Evolutionary conservation across 1,140 invertebrate species (phyloP).

Genomic region (Saccostrea echinata): DNA sequence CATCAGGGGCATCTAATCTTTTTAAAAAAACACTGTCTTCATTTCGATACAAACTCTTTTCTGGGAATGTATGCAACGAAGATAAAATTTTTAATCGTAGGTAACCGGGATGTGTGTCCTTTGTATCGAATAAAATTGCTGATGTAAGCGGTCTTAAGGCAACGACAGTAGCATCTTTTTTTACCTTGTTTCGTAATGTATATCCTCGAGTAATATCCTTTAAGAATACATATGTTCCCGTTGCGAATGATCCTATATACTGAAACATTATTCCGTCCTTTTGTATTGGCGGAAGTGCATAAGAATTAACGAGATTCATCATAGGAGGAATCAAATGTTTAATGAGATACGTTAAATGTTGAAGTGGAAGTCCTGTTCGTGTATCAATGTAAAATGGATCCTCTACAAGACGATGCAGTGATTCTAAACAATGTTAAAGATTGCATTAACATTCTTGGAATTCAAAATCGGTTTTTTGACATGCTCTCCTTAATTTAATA

Average conservation of each 20-base stretch:
- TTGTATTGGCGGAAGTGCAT: not conserved
- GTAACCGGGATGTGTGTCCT: not conserved
- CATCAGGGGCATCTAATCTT: not conserved
- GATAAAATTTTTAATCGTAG: not conserved
- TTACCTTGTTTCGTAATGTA: not conserved
- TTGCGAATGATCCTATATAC: not conserved
- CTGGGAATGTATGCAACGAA: not conserved
- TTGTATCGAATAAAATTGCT: not conserved
- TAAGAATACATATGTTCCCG: not conserved
- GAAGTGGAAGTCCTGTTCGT: not conserved
- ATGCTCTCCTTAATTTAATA: no score
- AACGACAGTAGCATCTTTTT: not conserved
- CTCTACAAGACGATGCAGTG: not conserved
- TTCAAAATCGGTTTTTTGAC: no score
- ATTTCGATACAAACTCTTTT: not conserved
- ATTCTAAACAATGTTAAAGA: not conserved
- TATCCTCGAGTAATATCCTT: not conserved
- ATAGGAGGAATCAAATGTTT: not conserved
- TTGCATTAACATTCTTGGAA: no score
- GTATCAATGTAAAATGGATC: constrained; percentile 19
- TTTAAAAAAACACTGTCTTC: not conserved
- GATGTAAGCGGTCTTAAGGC: not conserved
- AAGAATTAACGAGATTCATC: not conserved
- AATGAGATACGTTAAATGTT: not conserved
- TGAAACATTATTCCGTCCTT: not conserved